Base-by-base conservation (phyloP, 2,113 vertebrate species). In the Lasiurus borealis region DNA sequence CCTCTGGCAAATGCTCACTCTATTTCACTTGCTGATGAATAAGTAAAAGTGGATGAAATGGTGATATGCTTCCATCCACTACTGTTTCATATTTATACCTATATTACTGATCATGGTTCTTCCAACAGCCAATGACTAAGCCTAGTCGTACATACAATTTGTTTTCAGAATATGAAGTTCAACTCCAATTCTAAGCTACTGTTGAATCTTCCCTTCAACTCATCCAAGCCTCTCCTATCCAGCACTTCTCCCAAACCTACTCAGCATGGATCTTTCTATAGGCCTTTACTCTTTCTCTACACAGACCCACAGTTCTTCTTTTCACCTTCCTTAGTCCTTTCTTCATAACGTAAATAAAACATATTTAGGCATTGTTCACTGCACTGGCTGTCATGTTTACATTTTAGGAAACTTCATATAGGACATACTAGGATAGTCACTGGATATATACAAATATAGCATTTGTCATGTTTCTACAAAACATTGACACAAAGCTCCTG, bases 391-490 rank as follows among this genome's bases (percentile, higher is more conserved):
- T 6, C 11, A 75, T 44, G 34, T 13, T 64, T 72, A 59, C 11
- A 48, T 87, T 92, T 69, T 48, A 87, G 69, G 82, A 90, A 84
- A 87, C 25, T 29, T 83, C 46, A n/a, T 21, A 69, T n/a, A 14
- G 0, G 1, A 34, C 23, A 62, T 36, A 27, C 2, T 25, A 72
- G 29, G 15, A 88, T 2, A 27, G 8, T 40, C 48, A 85, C 64
- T 59, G 54, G 23, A 21, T 48, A 50, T 14, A 1, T 64, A 62
- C 4, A 62, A 40, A 69, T 62, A 73, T 48, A 18, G 0, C 34
- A 83, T 78, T 68, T 34, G 18, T 62, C 46, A 7, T 82, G n/a
- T 78, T 91, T 36, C 84, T 59, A 25, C 13, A 88, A 69, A 88
- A 68, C 36, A 44, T 4, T 57, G 9, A 21, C 23, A 59, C 16